These are phyloP conservation scores for Erannis defoliaria DNA, from an alignment of 2,888 invertebrate species.

Conservation along the genomic window DNA sequence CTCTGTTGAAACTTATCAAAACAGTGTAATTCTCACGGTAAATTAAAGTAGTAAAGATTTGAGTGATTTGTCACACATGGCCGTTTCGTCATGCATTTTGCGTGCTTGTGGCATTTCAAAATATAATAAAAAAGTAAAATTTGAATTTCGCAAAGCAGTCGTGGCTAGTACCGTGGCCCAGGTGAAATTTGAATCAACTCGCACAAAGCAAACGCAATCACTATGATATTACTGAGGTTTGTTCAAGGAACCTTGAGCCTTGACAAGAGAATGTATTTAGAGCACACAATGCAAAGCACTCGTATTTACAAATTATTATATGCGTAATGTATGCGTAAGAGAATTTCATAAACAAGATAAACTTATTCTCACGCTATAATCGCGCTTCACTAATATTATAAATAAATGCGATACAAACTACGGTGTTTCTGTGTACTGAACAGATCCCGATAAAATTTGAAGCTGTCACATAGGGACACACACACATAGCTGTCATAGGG, in stretches of 20 bases:
- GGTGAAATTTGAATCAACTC: slow-evolving; percentile 8
- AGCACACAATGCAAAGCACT: slow-evolving; percentile 3
- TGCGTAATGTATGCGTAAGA: slow-evolving; percentile 4
- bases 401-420: too few relatives aligned
- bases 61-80: slow-evolving; percentile 6
- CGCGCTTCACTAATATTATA: background rate
- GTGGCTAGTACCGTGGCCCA: background rate
- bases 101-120: slow-evolving; percentile 11
- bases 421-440: too few relatives aligned
- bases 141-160: slow-evolving; percentile 14
- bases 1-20: background rate
- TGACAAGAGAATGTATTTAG: slow-evolving; percentile 11
- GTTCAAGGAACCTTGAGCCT: background rate
- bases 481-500: too few relatives aligned
- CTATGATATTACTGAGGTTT: background rate
- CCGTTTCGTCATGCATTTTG: slow-evolving; percentile 4
- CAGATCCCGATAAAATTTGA: too few relatives aligned
- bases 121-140: slow-evolving; percentile 8
- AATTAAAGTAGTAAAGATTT: background rate
- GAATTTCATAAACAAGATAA: slow-evolving; percentile 1
- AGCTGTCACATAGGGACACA: too few relatives aligned
- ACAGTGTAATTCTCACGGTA: background rate
- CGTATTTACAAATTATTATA: slow-evolving; percentile 12
- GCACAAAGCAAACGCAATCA: slow-evolving; percentile 1
- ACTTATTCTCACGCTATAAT: background rate